Evolutionary conservation across 2,797 vertebrate genomes (phyloP), one percentile per base, ranked within the genome.

Genomic region (Manis javanica): DNA sequence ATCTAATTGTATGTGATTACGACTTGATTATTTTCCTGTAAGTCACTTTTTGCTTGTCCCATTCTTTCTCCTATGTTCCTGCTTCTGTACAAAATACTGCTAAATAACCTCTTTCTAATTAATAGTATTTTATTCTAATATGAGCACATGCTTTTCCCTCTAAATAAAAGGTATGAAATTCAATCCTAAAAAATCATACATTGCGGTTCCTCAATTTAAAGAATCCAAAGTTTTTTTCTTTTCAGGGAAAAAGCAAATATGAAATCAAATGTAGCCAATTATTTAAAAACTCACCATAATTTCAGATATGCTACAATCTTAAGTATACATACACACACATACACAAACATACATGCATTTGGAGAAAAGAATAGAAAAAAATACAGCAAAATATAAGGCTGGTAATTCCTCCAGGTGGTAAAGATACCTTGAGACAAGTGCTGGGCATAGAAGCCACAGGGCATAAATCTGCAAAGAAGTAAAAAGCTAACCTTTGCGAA

Each of bases 131-230:
- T 87, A 82, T 75, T 5, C 64, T 87, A 89, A 72, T 37, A 46
- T 10, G 39, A 89, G n/a, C 31, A 87, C 39, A 81, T 83, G 55
- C 24, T 57, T 72, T 93, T 94, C 61, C 42, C 26, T 82, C 42
- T 75, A 75, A 92, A 82, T 87, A 87, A 95, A 77, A 75, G 42
- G 14, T 6, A 87, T 21, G 7, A 77, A 95, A 64, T 85, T 37
- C 66, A 85, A 37, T 57, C 89, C 75, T 90, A 97, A 49, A 82
- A 96, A 74, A 95, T 84, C 7, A 31, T 51, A 59, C 7, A 55
- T 78, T 90, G 42, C 42, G 10, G n/a, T 93, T 83, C 21, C 51
- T 85, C n/a, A 61, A 23, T 95, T 95, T 84, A 90, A 90, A 90
- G n/a, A 79, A 31, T 53, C 7, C 34, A 87, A 49, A 66, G 16